Percentiles rank a stretch among this genome's conserved stretches.
phyloP scores from a whole-genome alignment of 2,797 vertebrate species.

The Geotrypetes seraphini region DNA sequence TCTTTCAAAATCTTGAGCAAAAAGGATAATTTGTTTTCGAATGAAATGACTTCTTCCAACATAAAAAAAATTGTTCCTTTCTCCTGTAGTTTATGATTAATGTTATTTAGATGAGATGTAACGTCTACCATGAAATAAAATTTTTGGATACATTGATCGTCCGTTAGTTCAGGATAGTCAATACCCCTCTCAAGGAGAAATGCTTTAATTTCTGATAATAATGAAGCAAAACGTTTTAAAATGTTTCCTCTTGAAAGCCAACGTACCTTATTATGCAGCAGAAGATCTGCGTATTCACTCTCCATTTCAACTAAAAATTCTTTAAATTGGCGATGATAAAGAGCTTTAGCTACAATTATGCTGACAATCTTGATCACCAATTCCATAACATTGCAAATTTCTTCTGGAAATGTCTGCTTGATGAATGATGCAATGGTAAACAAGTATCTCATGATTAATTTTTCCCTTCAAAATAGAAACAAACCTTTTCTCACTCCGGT shows the following conservation, averaged over 20 bases:
- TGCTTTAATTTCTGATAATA: no score
- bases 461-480: no score
- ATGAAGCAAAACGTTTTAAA: no score
- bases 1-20: no score
- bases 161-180: no score
- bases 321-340: no score
- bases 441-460: not conserved
- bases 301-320: no score
- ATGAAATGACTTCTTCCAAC: not conserved
- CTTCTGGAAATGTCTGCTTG: not conserved
- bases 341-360: not conserved
- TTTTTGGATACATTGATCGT: not conserved
- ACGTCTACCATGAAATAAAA: not conserved
- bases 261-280: no score
- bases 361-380: not conserved
- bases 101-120: not conserved
- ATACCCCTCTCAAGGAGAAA: no score
- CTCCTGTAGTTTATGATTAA: not conserved
- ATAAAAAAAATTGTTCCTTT: not conserved
- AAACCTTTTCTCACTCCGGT: no score
- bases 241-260: no score
- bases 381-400: not conserved
- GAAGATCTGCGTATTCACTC: no score
- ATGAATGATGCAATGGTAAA: not conserved
- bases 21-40: not conserved